Evolutionary conservation across 1,140 invertebrate genomes (phyloP).

Genomic region (Pentalonia nigronervosa): DNA sequence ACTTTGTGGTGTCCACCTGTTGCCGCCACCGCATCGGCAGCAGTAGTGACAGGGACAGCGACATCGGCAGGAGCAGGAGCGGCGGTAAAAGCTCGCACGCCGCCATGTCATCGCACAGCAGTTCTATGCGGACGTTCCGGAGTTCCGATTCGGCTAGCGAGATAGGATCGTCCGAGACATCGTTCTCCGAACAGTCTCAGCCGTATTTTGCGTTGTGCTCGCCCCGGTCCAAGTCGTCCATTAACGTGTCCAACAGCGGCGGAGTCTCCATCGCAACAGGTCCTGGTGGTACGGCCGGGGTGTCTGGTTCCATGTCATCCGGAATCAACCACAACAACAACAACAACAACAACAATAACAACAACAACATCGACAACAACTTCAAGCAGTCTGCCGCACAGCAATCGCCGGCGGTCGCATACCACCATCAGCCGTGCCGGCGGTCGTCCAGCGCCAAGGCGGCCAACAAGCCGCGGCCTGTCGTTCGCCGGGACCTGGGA

Average conservation of each 20-base stretch:
- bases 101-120: slow-evolving; percentile 38
- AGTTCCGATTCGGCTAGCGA: slow-evolving; percentile 49
- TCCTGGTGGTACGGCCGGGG: background rate
- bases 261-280: background rate
- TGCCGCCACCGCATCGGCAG: background rate
- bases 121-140: slow-evolving; percentile 48
- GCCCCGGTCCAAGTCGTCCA: slow-evolving; percentile 43
- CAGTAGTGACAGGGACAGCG: no score
- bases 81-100: background rate
- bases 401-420: background rate
- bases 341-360: background rate
- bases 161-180: slow-evolving; percentile 46
- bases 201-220: slow-evolving; percentile 44
- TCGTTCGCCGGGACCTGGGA: slow-evolving; percentile 37
- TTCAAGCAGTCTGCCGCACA: background rate
- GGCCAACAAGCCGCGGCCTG: slow-evolving; percentile 26
- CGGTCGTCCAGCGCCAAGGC: slow-evolving; percentile 38
- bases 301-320: background rate
- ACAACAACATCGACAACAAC: background rate
- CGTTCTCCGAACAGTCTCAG: slow-evolving; percentile 38
- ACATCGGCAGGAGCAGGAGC: background rate
- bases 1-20: slow-evolving; percentile 2
- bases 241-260: slow-evolving; percentile 1
- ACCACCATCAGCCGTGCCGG: slow-evolving; percentile 43
- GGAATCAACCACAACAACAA: background rate